A percentile compares a stretch with the other conserved stretches of the same genome.
Conservation (phyloP, 2,797 vertebrate genomes). For the Melanotaenia nigrans region DNA sequence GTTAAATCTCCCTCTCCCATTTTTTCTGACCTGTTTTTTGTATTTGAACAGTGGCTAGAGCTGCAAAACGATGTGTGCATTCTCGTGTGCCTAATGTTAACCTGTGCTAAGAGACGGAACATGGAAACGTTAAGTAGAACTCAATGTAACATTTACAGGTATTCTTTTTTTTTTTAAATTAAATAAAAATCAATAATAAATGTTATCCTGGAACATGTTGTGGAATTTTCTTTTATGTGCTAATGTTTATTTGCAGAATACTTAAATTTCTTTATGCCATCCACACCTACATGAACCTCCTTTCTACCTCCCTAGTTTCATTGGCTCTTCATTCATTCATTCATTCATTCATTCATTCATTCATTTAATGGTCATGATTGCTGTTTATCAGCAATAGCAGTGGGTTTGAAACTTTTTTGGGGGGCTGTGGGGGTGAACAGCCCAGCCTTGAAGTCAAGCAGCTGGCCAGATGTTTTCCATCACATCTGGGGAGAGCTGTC, state of each 20-base stretch:
- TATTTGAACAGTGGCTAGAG: constrained; percentile 70
- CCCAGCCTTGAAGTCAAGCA: constrained; percentile 60
- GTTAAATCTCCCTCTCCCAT: constrained; percentile 20
- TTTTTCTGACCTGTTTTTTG: constrained; percentile 45
- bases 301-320: neutral
- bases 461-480: constrained; percentile 92
- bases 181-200: constrained; percentile 80
- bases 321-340: constrained; percentile 1
- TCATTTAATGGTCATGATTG: constrained; percentile 22
- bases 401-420: neutral
- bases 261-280: neutral
- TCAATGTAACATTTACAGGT: constrained; percentile 82
- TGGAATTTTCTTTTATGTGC: neutral
- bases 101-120: constrained; percentile 69
- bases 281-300: neutral
- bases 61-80: constrained; percentile 74
- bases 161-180: constrained; percentile 79
- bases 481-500: constrained; percentile 89
- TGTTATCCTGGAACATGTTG: constrained; percentile 17
- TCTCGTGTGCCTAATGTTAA: constrained; percentile 82
- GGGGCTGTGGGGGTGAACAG: constrained; percentile 21
- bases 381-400: constrained; percentile 49
- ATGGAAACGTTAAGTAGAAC: constrained; percentile 74
- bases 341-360: constrained; percentile 29
- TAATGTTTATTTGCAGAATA: too few relatives aligned